These are phyloP conservation scores for Aphyosemion australe DNA, from an alignment of 2,113 vertebrate species.

Conservation along the genomic window DNA sequence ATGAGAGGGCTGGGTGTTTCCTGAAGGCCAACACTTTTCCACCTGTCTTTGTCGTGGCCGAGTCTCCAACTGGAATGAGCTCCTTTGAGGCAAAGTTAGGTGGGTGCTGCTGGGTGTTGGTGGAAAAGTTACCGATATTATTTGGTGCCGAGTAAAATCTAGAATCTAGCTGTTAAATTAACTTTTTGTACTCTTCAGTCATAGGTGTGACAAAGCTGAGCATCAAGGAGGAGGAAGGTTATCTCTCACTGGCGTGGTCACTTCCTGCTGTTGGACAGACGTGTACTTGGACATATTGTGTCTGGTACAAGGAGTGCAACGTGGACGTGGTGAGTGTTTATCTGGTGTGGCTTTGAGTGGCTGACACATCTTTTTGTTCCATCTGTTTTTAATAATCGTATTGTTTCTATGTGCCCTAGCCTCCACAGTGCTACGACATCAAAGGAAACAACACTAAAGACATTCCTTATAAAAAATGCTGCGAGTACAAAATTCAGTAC, in stretches of 20 bases:
- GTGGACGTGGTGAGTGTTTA: neutral
- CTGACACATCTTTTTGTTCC: neutral
- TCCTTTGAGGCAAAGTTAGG: constrained; percentile 34
- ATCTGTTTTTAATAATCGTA: neutral
- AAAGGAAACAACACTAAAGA: rapidly evolving
- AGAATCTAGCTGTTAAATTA: neutral
- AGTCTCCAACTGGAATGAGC: neutral
- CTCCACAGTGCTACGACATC: rapidly evolving
- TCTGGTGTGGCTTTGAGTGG: neutral
- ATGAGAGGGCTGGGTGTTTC: constrained; percentile 37
- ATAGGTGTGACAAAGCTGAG: constrained; percentile 5
- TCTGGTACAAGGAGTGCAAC: constrained; percentile 50
- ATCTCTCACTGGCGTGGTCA: constrained; percentile 16
- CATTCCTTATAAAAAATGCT: constrained; percentile 44
- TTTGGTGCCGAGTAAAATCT: neutral
- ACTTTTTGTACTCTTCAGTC: constrained; percentile 17
- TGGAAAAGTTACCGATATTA: too few relatives aligned
- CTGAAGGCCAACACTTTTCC: rapidly evolving
- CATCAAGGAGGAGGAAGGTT: rapidly evolving
- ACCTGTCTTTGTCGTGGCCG: neutral
- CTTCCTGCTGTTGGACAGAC: rapidly evolving
- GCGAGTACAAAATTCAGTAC: constrained; percentile 56
- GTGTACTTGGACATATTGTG: rapidly evolving
- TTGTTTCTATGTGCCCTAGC: neutral
- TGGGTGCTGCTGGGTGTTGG: constrained; percentile 21